phyloP scores from a whole-genome alignment of 2,888 invertebrate genomes.

The Horisme vitalbata region DNA sequence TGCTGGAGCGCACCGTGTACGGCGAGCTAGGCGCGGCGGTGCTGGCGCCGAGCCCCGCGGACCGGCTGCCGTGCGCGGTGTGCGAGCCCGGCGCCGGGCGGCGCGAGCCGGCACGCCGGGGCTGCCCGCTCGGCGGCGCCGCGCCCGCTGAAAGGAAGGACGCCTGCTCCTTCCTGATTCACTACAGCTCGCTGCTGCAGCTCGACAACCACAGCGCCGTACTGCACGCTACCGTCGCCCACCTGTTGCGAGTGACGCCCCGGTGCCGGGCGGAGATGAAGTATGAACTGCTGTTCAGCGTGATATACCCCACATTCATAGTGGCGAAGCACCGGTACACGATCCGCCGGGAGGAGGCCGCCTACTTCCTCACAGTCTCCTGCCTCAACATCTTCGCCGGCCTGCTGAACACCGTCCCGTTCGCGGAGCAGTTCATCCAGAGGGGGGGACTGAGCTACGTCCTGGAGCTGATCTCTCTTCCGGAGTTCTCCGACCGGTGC shows the following conservation, averaged over 20 bases:
- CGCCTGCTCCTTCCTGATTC: constrained; percentile 82
- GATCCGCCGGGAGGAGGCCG: constrained; percentile 68
- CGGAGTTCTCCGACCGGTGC: constrained; percentile 82
- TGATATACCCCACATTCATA: constrained; percentile 84
- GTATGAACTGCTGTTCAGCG: constrained; percentile 81
- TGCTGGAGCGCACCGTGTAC: constrained; percentile 83
- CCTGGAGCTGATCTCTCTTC: constrained; percentile 75
- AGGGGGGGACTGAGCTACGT: constrained; percentile 82
- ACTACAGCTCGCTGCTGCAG: constrained; percentile 82
- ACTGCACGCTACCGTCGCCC: constrained; percentile 81
- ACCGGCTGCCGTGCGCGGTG: constrained; percentile 69
- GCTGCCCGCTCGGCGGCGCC: constrained; percentile 56
- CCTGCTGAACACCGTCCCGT: constrained; percentile 77
- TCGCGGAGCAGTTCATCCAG: constrained; percentile 83
- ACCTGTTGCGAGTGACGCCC: constrained; percentile 82
- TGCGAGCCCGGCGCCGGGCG: constrained; percentile 64
- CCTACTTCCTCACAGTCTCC: constrained; percentile 83
- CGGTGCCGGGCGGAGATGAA: constrained; percentile 80
- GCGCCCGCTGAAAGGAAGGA: constrained; percentile 60
- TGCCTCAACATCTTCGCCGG: constrained; percentile 84
- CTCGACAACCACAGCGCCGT: constrained; percentile 77
- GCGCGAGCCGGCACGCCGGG: constrained; percentile 48
- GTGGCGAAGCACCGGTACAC: constrained; percentile 78
- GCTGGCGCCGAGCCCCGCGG: constrained; percentile 56
- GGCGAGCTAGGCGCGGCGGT: constrained; percentile 81